phyloP scores from a whole-genome alignment of 2,797 vertebrate species.

The Gambelia wislizenii region DNA sequence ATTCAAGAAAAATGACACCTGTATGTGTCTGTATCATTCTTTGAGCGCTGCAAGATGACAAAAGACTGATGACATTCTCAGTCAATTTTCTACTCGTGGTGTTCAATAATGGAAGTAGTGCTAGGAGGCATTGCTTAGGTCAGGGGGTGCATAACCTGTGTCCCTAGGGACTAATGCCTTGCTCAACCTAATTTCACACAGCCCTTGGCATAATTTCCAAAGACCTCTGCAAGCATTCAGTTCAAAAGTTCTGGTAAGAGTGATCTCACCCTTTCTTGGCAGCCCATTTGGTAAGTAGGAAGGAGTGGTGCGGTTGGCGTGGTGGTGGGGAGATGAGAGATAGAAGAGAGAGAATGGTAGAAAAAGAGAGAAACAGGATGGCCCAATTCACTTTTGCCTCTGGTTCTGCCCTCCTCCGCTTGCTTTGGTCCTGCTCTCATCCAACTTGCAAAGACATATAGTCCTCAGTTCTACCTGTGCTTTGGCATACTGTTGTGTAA shows the following conservation, averaged over 20 bases:
- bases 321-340: too few relatives aligned
- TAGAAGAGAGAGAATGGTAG: not conserved
- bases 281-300: not conserved
- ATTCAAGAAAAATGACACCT: not conserved
- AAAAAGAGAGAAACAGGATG: not conserved
- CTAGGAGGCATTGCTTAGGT: not conserved
- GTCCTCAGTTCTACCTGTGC: not conserved
- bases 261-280: not conserved
- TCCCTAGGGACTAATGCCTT: not conserved
- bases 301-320: too few relatives aligned
- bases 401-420: too few relatives aligned
- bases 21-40: not conserved
- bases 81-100: not conserved
- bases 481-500: not conserved
- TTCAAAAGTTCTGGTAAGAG: not conserved
- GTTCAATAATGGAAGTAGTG: not conserved
- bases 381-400: not conserved
- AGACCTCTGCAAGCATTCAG: not conserved
- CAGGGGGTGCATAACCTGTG: not conserved
- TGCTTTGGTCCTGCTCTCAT: too few relatives aligned
- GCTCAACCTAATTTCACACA: not conserved
- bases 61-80: not conserved
- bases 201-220: not conserved
- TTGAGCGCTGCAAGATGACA: not conserved
- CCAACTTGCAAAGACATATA: not conserved